phyloP scores from a whole-genome alignment of 2,888 invertebrate species.

The Cataglyphis cursor region DNA sequence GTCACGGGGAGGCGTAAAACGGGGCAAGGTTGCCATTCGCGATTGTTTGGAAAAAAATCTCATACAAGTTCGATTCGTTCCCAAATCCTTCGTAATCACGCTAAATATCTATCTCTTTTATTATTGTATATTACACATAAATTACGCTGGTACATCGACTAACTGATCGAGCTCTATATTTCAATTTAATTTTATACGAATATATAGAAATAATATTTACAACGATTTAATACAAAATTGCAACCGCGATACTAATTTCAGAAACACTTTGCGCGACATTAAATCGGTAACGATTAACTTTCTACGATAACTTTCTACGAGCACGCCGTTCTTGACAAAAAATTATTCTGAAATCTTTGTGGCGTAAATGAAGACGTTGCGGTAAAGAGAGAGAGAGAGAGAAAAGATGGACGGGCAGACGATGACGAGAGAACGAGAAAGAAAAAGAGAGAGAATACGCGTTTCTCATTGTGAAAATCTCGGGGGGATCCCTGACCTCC shows the following conservation, averaged over 20 bases:
- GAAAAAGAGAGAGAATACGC: conserved; percentile 25
- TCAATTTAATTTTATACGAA: conserved; percentile 1
- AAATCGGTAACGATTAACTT: conserved; percentile 15
- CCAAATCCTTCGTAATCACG: conserved; percentile 23
- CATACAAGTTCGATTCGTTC: conserved; percentile 37
- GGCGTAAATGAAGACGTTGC: conserved; percentile 43
- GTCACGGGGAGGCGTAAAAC: conserved; percentile 75
- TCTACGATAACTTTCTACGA: no score
- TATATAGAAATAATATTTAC: not conserved
- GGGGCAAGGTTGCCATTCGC: conserved; percentile 80
- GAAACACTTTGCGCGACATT: not conserved
- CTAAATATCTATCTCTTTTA: not conserved
- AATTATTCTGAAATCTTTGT: not conserved
- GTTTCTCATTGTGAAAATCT: conserved; percentile 74
- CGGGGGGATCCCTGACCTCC: conserved; percentile 78
- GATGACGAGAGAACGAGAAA: conserved; percentile 62
- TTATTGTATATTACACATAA: not conserved
- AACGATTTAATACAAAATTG: not conserved
- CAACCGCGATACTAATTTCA: not conserved
- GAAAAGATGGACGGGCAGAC: conserved; percentile 28
- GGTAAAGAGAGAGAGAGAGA: conserved; percentile 55
- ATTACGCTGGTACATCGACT: not conserved
- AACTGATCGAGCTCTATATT: not conserved
- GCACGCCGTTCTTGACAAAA: not conserved
- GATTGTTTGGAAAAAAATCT: conserved; percentile 69